Conservation (phyloP, 2,888 invertebrate species). For the Aphrophora alni region DNA sequence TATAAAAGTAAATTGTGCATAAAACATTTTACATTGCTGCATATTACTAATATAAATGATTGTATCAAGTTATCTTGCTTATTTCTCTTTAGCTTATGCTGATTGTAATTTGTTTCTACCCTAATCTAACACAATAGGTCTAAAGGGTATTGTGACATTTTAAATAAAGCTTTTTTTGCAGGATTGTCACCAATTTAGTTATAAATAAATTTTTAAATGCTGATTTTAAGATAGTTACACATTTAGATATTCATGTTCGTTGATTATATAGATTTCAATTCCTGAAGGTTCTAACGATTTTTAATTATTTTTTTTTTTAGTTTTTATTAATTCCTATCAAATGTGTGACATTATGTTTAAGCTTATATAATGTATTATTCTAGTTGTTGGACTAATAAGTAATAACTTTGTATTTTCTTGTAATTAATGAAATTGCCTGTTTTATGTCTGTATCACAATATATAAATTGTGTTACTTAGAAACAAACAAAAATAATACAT, state of each 20-base stretch:
- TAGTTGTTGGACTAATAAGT: not conserved
- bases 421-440: not conserved
- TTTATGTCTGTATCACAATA: not conserved
- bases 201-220: not conserved
- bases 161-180: not conserved
- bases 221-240: not conserved
- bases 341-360: not conserved
- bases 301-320: not conserved
- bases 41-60: not conserved
- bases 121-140: not conserved
- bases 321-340: not conserved
- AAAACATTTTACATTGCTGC: not conserved
- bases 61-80: not conserved
- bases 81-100: not conserved
- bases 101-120: not conserved
- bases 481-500: not conserved
- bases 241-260: not conserved
- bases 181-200: not conserved
- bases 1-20: not conserved
- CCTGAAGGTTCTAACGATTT: not conserved
- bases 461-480: not conserved
- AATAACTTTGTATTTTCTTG: slow-evolving; percentile 2
- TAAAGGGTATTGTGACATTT: not conserved
- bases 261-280: not conserved
- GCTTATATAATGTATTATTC: not conserved